Evolutionary conservation across 2,888 invertebrate genomes (phyloP).

Genomic region (Apamea crenata): DNA sequence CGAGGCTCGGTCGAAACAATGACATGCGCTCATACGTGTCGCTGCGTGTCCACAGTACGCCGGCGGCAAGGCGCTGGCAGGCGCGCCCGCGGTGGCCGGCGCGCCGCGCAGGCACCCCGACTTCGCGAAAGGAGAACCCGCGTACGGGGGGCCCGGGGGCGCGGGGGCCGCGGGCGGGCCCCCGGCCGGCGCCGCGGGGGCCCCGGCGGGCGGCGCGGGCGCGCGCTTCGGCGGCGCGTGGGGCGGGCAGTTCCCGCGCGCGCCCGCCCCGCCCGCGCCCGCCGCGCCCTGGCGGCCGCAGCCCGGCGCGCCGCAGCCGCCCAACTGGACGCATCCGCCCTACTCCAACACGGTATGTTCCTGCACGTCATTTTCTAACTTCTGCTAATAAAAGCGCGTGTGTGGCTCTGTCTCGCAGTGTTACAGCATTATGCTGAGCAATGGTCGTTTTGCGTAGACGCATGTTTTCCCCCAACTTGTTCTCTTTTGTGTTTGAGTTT

Average conservation of each 20-base stretch:
- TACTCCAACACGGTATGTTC: slow-evolving; percentile 69
- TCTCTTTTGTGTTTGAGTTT: background rate
- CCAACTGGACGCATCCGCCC: slow-evolving; percentile 83
- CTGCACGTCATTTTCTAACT: background rate
- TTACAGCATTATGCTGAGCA: background rate
- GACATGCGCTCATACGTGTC: slow-evolving; percentile 33
- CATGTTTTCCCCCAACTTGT: background rate
- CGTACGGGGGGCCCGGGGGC: slow-evolving; percentile 62
- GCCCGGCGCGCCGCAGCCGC: slow-evolving; percentile 77
- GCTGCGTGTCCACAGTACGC: slow-evolving; percentile 78
- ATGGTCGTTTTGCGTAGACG: background rate
- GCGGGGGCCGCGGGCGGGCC: slow-evolving; percentile 62
- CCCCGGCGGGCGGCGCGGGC: slow-evolving; percentile 61
- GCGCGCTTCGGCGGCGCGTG: slow-evolving; percentile 76
- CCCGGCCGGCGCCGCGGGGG: slow-evolving; percentile 65
- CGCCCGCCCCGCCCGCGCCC: slow-evolving; percentile 79
- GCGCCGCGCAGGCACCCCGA: slow-evolving; percentile 80
- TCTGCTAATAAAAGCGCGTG: background rate
- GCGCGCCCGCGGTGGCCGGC: slow-evolving; percentile 90
- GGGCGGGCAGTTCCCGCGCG: slow-evolving; percentile 80
- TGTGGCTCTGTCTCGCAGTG: background rate
- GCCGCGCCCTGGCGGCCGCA: slow-evolving; percentile 80
- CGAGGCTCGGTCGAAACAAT: slow-evolving; percentile 23
- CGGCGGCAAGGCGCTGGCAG: slow-evolving; percentile 89
- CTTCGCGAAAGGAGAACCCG: slow-evolving; percentile 74